phyloP scores from a whole-genome alignment of 2,113 vertebrate species.

The Notarius lentiginosus region DNA sequence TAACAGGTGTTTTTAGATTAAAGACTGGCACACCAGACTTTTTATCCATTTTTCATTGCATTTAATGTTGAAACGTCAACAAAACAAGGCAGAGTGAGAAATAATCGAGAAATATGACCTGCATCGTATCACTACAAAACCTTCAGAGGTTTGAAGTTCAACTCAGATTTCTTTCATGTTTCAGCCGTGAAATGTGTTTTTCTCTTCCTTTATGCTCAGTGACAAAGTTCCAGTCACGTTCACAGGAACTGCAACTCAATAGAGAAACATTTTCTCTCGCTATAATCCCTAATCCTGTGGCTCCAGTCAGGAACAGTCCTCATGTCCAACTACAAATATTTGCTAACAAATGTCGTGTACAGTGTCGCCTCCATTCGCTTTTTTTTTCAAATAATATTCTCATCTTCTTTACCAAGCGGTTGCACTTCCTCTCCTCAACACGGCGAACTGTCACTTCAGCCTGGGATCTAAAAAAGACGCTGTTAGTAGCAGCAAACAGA shows the following conservation, averaged over 20 bases:
- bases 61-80: background rate
- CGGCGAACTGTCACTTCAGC: constrained; percentile 19
- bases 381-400: background rate
- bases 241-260: background rate
- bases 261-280: background rate
- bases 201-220: background rate
- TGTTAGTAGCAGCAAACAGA: constrained; percentile 28
- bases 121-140: background rate
- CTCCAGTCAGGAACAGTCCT: background rate
- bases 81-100: background rate
- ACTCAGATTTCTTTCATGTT: background rate
- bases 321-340: background rate
- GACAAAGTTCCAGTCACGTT: background rate
- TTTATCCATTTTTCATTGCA: background rate
- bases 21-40: background rate
- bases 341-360: background rate
- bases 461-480: constrained; percentile 25
- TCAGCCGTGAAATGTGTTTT: background rate
- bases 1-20: background rate
- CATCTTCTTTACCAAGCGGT: constrained; percentile 8
- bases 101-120: background rate
- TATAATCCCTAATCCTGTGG: background rate
- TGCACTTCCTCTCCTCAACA: constrained; percentile 16
- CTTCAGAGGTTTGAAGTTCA: background rate
- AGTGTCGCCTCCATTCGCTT: background rate